A percentile compares a stretch with the other conserved stretches of the same genome.
These are phyloP conservation scores for Hydropsyche betteni DNA, from an alignment of 2,888 invertebrate genomes.

Conservation along the genomic window DNA sequence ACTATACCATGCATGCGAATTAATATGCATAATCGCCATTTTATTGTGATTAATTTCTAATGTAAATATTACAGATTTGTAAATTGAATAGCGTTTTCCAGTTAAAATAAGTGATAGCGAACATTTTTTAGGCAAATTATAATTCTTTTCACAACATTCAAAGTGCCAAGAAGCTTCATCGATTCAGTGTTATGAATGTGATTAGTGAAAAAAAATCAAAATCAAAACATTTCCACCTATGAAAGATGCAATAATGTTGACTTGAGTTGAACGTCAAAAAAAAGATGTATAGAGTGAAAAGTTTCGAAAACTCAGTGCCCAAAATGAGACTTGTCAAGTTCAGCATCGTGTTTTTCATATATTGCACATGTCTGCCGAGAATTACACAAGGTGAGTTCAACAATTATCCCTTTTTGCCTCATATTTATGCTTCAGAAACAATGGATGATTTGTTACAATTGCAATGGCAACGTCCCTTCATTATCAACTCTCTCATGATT, in stretches of 20 bases:
- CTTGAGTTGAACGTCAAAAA: neutral
- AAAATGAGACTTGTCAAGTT: conserved; percentile 41
- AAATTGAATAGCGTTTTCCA: too few species aligned
- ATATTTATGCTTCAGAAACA: too few species aligned
- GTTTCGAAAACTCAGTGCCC: conserved; percentile 8
- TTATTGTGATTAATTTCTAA: too few species aligned
- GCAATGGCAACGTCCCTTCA: too few species aligned
- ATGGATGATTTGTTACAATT: too few species aligned
- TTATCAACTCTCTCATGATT: too few species aligned
- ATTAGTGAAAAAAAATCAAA: neutral
- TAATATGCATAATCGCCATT: too few species aligned
- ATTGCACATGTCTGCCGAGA: conserved; percentile 37
- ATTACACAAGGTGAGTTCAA: conserved; percentile 31
- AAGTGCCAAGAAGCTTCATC: neutral
- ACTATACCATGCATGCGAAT: too few species aligned
- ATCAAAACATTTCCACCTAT: too few species aligned
- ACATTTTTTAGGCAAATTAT: neutral
- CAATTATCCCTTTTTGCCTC: neutral
- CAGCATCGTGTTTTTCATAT: conserved; percentile 41
- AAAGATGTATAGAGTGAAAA: conserved; percentile 14
- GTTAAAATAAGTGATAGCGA: too few species aligned
- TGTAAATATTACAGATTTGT: too few species aligned
- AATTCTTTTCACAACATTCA: neutral
- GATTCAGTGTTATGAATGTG: conserved; percentile 6
- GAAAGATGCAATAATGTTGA: neutral